Evolutionary conservation across 2,797 vertebrate genomes (phyloP), one percentile per base, ranked within the genome.

Genomic region (Hoplostethus mediterraneus): DNA sequence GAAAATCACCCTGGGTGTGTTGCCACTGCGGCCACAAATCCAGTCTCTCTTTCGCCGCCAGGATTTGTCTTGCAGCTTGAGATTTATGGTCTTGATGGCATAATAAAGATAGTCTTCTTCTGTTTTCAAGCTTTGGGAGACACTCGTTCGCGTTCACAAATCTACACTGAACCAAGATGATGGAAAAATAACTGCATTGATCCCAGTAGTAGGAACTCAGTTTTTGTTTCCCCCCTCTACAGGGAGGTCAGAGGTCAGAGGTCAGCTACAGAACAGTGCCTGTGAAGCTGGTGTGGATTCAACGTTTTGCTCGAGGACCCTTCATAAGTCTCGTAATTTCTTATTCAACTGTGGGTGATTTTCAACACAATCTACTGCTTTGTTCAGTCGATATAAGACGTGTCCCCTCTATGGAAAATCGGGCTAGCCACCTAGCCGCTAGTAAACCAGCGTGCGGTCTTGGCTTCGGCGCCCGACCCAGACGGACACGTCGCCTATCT

Each of bases 31-130:
- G 77, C 77, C 77, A 79, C 71, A 63, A 55, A 63, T 68, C 61
- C 77, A 67, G 45, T 5, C 70, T 68, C 53, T 63, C 51, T 80
- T 87, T 84, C 58, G 63, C 48, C 73, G 53, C 67, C 70, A 74
- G 82, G 80, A 85, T 90, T 89, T 87, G 73, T 85, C 80, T 80
- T 21, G 2, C 74, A 74, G 82, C 55, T 72, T 56, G 72, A 60
- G 83, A 86, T 89, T 87, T 83, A 72, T 62, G 65, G 65, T 82
- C 80, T 58, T 62, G 62, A 79, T 77, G 79, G 69, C 67, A 69
- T 63, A 72, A 80, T 79, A 66, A 77, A 82, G 78, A 83, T 75
- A 73, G 61, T 71, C 74, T 71, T 73, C 62, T 64, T 53, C 77
- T 63, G 58, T 78, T 73, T 68, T 44, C 42, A 4, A 51, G 62